Base-by-base conservation (phyloP, 2,888 invertebrate genomes). In the Cyclophora albipunctata region DNA sequence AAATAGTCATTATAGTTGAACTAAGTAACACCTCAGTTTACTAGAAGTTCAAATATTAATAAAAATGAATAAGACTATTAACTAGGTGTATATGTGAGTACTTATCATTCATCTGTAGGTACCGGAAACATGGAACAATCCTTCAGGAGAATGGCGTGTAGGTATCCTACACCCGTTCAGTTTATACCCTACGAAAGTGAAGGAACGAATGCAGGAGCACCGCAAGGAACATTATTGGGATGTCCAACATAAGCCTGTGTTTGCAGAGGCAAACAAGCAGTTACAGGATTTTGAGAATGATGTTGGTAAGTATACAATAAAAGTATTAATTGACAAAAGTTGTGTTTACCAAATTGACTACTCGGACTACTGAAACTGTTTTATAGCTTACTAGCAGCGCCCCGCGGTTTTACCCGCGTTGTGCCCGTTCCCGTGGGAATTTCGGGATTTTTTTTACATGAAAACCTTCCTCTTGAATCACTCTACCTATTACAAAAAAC, bases 161-260 rank as follows among this genome's bases (percentile, higher is more conserved):
- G 99, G 99, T 3, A 83, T 97, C 0, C 95, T 98, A 74, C 92
- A 93, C 72, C 92, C 95, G 2, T 95, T 92, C 78, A 95, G 96
- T 67, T 85, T 99, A 42, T 98, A 97, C 79, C 96, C 98, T 0
- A 91, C 93, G 45, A 92, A 93, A 71, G 88, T 98, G 42, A 92
- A 92, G 61, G 97, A 98, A 58, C 91, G 97, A 50, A 91, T 98
- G 50, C 90, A 92, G 55, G 93, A 92, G 56, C 94, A 96, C 60
- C 91, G 94, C 3, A 95, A 95, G 69, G 92, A 94, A 62, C 94
- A 95, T 63, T 72, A 90, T 33, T 99, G 98, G 97, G 96, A 97
- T 77, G 92, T 94, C 40, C 89, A 90, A 6, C 96, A 98, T 61
- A 95, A 97, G 75, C 87, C 90, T 34, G 92, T 93, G 0, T 79